These are phyloP conservation scores for Syngnathus scovelli DNA, from an alignment of 2,113 vertebrate genomes.

Conservation along the genomic window DNA sequence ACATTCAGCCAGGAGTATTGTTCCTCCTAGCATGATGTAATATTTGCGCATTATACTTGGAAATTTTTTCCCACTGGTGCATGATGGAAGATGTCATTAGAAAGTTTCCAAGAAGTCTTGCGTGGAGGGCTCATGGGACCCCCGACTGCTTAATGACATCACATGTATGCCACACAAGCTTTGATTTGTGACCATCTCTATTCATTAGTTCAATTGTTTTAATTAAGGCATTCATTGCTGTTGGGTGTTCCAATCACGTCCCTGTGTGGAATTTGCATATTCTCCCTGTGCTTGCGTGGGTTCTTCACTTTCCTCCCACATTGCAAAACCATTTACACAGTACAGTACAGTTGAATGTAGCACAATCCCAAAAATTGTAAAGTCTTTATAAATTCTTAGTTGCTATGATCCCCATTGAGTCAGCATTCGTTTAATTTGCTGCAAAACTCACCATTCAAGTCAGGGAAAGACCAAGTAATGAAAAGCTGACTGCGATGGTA, in stretches of 20 bases:
- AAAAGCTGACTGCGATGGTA: background rate
- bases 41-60: slow-evolving; percentile 12
- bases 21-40: slow-evolving; percentile 24
- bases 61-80: slow-evolving; percentile 9
- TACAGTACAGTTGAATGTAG: background rate
- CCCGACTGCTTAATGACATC: background rate
- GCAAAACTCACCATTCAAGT: background rate
- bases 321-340: no score
- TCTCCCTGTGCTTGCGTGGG: background rate
- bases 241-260: no score
- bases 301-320: background rate
- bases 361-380: background rate
- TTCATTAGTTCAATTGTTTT: background rate
- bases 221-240: background rate
- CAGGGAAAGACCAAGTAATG: background rate
- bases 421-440: background rate
- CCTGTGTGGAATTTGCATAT: background rate
- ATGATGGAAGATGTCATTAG: slow-evolving; percentile 28
- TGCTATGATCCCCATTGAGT: slow-evolving; percentile 4
- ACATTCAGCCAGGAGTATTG: background rate
- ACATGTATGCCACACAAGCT: background rate
- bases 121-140: background rate
- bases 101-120: background rate
- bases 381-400: slow-evolving; percentile 1
- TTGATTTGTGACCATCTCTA: background rate